Conservation (phyloP, 92 coral and sea anemone species). For the Parazoanthus swiftii region DNA sequence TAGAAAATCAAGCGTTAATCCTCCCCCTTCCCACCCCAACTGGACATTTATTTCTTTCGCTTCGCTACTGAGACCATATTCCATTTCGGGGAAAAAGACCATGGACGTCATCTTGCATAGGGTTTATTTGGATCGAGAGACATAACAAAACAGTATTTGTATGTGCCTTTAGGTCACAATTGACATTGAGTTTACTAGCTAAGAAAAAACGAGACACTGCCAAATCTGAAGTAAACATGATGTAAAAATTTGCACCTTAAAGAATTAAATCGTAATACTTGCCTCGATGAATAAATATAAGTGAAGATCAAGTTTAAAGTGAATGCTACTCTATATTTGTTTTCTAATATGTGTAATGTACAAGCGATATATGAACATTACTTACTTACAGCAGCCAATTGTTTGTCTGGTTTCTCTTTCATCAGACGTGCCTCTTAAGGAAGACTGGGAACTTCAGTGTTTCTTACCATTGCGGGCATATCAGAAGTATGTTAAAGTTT, state of each 20-base stretch:
- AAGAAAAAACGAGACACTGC: not conserved
- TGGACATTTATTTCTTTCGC: too few species aligned
- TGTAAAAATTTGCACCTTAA: too few species aligned
- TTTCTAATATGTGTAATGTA: not conserved
- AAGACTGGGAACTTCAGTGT: conserved; percentile 95
- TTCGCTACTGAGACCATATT: too few species aligned
- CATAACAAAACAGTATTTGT: not conserved
- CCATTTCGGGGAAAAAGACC: too few species aligned
- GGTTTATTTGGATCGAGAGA: not conserved
- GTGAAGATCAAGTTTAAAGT: not conserved
- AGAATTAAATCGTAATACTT: not conserved
- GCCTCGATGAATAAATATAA: too few species aligned
- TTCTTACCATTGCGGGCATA: conserved; percentile 81
- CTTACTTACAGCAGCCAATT: not conserved
- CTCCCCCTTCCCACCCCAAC: too few species aligned
- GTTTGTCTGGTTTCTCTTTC: not conserved
- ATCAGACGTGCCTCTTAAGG: conserved; percentile 79
- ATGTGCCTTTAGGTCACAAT: not conserved
- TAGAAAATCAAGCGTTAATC: too few species aligned
- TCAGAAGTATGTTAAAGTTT: conserved; percentile 69
- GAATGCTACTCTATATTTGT: not conserved
- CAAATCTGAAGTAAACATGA: too few species aligned
- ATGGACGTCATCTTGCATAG: too few species aligned
- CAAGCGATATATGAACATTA: not conserved
- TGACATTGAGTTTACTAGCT: too few species aligned